Evolutionary conservation across 2,113 vertebrate genomes (phyloP), one percentile per base, ranked within the genome.

Genomic region (Choloepus hoffmanni): DNA sequence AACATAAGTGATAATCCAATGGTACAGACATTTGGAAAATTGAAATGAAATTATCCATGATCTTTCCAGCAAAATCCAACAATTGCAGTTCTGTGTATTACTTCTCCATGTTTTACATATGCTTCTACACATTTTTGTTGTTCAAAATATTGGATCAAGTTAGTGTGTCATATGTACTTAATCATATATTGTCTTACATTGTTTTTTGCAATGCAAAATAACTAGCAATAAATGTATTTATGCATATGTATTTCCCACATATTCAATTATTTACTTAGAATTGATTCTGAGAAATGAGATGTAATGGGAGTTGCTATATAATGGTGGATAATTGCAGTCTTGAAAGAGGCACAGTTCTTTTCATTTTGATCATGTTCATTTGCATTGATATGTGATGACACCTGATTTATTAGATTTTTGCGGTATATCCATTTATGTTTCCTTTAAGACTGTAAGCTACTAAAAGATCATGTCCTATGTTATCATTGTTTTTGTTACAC

Each of bases 251-350:
- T 73, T 48, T 28, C 26, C 1, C 14, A 0, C 1, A 53, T 23
- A 65, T n/a, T 85, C 5, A 95, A 70, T 48, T 92, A 81, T 85
- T 88, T 63, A 53, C 24, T 89, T 62, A 72, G 13, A 60, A 30
- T 16, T 43, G 21, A 28, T 28, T 62, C 16, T 77, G 16, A 55
- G 1, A 70, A 62, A 9, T 43, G 85, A 68, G 16, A 85, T 62
- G 76, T 82, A 13, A 68, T 88, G 24, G 15, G 2, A 58, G 12
- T 30, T 82, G 21, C 4, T 63, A 0, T 86, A 14, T 21, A 77
- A 26, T 60, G 3, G 7, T 53, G 10, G 1, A 8, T n/a, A 58
- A 68, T 26, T 30, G 28, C 8, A 85, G 26, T 30, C 36, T 45
- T 73, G 12, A 85, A 76, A 63, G 1, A 12, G 4, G 1, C 12